These are phyloP conservation scores for Rutilus rutilus DNA, from an alignment of 2,113 vertebrate species.

Conservation along the genomic window DNA sequence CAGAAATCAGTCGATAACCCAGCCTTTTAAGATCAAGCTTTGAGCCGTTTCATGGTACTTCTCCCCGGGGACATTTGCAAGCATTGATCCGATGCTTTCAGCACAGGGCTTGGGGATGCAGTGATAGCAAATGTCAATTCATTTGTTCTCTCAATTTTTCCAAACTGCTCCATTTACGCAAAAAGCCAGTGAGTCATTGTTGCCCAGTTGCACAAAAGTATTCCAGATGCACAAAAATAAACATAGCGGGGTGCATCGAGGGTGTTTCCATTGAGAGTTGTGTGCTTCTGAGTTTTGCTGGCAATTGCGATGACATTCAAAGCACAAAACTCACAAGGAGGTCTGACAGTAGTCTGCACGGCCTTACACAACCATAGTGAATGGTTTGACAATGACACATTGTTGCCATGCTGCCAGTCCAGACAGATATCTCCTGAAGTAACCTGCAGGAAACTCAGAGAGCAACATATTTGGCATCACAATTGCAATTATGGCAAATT, in stretches of 20 bases:
- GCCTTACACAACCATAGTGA: background rate
- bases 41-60: slow-evolving; percentile 67
- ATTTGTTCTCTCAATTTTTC: slow-evolving; percentile 62
- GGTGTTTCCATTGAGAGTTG: slow-evolving; percentile 11
- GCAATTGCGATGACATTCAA: slow-evolving; percentile 10
- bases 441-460: slow-evolving; percentile 36
- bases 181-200: slow-evolving; percentile 50
- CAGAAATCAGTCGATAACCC: slow-evolving; percentile 73
- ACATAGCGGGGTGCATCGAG: background rate
- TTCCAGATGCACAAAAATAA: slow-evolving; percentile 36
- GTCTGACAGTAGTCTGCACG: background rate
- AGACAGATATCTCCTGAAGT: slow-evolving; percentile 15
- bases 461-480: slow-evolving; percentile 63
- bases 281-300: background rate
- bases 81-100: slow-evolving; percentile 72
- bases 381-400: slow-evolving; percentile 7
- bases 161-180: slow-evolving; percentile 56
- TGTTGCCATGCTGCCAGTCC: background rate
- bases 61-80: slow-evolving; percentile 61
- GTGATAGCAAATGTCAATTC: slow-evolving; percentile 64
- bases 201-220: slow-evolving; percentile 39
- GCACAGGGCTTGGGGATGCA: slow-evolving; percentile 58
- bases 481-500: slow-evolving; percentile 56
- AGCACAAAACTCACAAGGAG: background rate
- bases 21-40: slow-evolving; percentile 71